Conservation (phyloP, 1,140 invertebrate genomes). For the Lethrus apterus region DNA sequence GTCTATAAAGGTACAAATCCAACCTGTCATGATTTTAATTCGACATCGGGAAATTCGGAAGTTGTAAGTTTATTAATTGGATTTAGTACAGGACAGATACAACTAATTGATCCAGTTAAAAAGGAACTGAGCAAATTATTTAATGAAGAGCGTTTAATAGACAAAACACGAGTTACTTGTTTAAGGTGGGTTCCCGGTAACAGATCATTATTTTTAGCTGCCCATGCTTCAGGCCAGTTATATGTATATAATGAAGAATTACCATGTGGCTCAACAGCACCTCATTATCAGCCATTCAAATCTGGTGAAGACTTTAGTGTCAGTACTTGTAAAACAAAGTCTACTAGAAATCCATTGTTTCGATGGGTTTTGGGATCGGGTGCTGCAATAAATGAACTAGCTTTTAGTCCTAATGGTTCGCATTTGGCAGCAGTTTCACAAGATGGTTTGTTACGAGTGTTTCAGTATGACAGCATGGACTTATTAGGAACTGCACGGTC, state of each 20-base stretch:
- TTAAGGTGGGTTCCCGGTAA: slow-evolving; percentile 95
- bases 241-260: slow-evolving; percentile 97
- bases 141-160: slow-evolving; percentile 98
- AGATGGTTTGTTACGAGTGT: slow-evolving; percentile 93
- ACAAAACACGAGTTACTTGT: slow-evolving; percentile 98
- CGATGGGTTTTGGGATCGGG: slow-evolving; percentile 38
- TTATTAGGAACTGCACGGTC: slow-evolving; percentile 82
- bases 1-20: slow-evolving; percentile 98
- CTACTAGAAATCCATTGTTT: slow-evolving; percentile 90
- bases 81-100: slow-evolving; percentile 95
- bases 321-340: slow-evolving; percentile 94
- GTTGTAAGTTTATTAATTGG: slow-evolving; percentile 86
- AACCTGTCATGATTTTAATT: slow-evolving; percentile 98
- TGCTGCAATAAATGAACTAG: slow-evolving; percentile 92
- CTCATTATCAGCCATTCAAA: slow-evolving; percentile 92
- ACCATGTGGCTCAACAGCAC: slow-evolving; percentile 72
- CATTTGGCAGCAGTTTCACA: slow-evolving; percentile 91
- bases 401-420: slow-evolving; percentile 90
- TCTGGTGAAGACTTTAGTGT: slow-evolving; percentile 90
- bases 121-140: slow-evolving; percentile 94
- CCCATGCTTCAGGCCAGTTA: slow-evolving; percentile 93
- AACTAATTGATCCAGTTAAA: slow-evolving; percentile 93
- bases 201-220: slow-evolving; percentile 85
- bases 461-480: slow-evolving; percentile 97
- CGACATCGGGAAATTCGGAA: slow-evolving; percentile 69